Conservation (phyloP, 2,888 invertebrate genomes). For the Tortricodes alternella region DNA sequence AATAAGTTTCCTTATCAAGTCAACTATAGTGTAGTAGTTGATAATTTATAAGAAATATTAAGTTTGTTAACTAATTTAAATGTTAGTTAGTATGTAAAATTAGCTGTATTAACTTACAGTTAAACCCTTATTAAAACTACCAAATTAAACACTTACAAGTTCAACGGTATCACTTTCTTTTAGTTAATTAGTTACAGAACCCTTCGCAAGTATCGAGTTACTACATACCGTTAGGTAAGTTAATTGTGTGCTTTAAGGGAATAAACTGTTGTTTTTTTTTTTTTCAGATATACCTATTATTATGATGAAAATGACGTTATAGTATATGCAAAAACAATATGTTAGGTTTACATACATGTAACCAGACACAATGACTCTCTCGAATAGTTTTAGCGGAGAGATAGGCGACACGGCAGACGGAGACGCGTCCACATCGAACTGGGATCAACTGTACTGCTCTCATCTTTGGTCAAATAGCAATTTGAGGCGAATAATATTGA, state of each 20-base stretch:
- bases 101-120: neutral
- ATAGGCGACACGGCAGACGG: constrained; percentile 46
- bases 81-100: neutral
- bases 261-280: no score
- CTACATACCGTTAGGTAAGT: no score
- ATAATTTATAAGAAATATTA: no score
- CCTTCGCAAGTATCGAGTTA: constrained; percentile 15
- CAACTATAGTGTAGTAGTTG: no score
- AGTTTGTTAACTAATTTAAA: no score
- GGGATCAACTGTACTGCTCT: constrained; percentile 69
- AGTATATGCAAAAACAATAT: constrained; percentile 28
- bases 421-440: constrained; percentile 56
- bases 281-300: no score
- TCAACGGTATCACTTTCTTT: constrained; percentile 19
- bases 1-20: no score
- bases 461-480: constrained; percentile 70
- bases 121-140: constrained; percentile 19
- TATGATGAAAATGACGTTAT: no score
- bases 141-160: constrained; percentile 4
- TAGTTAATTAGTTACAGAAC: constrained; percentile 14
- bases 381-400: constrained; percentile 51
- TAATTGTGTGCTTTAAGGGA: no score
- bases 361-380: constrained; percentile 59
- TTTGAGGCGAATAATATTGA: constrained; percentile 59
- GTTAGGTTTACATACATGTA: constrained; percentile 23